Percentiles rank a stretch among this genome's conserved stretches.
Conservation (phyloP, 92 coral and sea anemone species). For the Porites divaricata region DNA sequence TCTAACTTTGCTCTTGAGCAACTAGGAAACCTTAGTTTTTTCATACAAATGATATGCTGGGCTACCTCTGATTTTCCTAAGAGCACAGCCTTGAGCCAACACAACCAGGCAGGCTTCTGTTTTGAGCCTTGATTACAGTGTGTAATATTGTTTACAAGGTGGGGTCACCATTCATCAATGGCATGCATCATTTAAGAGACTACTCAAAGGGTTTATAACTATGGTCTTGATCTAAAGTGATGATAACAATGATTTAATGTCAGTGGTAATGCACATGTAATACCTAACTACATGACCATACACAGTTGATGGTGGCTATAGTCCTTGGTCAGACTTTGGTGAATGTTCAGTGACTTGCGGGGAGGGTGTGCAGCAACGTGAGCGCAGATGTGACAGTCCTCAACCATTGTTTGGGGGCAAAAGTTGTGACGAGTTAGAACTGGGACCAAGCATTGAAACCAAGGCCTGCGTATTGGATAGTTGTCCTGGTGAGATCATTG, state of each 20-base stretch:
- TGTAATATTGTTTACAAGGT: too few species aligned
- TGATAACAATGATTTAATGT: not conserved
- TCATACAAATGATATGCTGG: too few species aligned
- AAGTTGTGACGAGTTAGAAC: conserved; percentile 43
- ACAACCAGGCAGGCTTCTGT: too few species aligned
- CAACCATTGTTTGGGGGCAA: conserved; percentile 58
- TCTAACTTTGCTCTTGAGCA: too few species aligned
- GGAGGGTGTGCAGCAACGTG: conserved; percentile 60
- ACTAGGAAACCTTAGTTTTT: too few species aligned
- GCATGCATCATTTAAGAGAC: too few species aligned
- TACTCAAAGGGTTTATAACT: too few species aligned
- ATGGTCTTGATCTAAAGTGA: not conserved
- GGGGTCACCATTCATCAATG: too few species aligned
- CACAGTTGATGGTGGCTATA: conserved; percentile 73
- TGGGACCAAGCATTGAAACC: conserved; percentile 58
- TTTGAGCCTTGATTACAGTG: too few species aligned
- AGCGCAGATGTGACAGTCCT: conserved; percentile 71
- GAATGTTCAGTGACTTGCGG: conserved; percentile 73
- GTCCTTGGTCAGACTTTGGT: conserved; percentile 65
- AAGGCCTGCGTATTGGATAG: conserved; percentile 46
- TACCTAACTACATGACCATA: not conserved
- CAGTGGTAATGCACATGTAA: too few species aligned
- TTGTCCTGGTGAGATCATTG: conserved; percentile 64
- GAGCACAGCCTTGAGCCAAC: too few species aligned
- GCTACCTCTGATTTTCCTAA: too few species aligned